Conservation (phyloP, 2,888 invertebrate genomes). For the Dryocosmus kuriphilus region DNA sequence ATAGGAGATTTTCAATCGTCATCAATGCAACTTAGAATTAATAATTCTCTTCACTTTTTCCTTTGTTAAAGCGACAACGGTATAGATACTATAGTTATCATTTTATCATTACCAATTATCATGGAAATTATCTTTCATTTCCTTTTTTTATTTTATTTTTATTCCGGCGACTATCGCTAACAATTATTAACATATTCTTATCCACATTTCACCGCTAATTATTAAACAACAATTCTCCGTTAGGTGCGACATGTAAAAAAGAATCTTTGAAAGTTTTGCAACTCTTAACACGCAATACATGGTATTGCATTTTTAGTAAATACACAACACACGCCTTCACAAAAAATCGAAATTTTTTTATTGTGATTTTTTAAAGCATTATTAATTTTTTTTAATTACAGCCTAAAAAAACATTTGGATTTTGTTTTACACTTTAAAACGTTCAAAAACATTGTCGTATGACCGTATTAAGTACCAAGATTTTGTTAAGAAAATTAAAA, state of each 20-base stretch:
- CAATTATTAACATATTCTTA: slow-evolving; percentile 43
- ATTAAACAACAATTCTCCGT: slow-evolving; percentile 56
- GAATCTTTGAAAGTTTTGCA: slow-evolving; percentile 38
- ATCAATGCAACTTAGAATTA: slow-evolving; percentile 10
- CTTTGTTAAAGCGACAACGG: background rate
- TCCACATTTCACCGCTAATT: slow-evolving; percentile 43
- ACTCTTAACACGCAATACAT: slow-evolving; percentile 61
- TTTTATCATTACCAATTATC: slow-evolving; percentile 7
- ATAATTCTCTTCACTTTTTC: background rate
- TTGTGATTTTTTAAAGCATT: background rate
- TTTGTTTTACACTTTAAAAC: no score
- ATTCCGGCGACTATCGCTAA: slow-evolving; percentile 42
- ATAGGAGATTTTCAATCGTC: slow-evolving; percentile 46
- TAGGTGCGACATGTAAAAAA: slow-evolving; percentile 52
- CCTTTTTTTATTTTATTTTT: slow-evolving; percentile 19
- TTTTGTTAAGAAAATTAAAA: background rate
- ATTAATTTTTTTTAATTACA: no score
- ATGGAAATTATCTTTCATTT: slow-evolving; percentile 1
- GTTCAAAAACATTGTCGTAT: background rate
- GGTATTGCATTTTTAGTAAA: slow-evolving; percentile 62
- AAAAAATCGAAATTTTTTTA: slow-evolving; percentile 16
- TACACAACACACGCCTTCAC: slow-evolving; percentile 52
- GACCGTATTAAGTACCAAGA: background rate
- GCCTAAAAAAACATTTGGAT: no score
- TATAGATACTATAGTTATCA: slow-evolving; percentile 5